Evolutionary conservation across 2,113 vertebrate species (phyloP).

Genomic region (Eulemur rufifrons): DNA sequence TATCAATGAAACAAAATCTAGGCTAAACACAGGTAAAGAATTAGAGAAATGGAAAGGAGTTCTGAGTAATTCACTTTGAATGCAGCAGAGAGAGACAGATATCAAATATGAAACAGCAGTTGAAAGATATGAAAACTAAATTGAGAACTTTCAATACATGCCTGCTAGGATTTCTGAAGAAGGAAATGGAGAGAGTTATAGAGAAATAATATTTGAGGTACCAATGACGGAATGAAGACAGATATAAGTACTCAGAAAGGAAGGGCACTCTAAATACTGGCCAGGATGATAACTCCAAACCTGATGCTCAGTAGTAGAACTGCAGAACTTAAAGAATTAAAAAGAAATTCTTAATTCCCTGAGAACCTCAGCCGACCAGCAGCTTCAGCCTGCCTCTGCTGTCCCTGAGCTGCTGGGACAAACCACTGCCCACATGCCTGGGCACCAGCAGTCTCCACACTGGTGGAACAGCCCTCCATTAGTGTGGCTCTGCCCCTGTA

Average conservation of each 20-base stretch:
- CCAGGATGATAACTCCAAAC: not conserved
- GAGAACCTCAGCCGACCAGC: too few relatives aligned
- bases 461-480: too few relatives aligned
- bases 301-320: not conserved
- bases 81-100: not conserved
- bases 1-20: not conserved
- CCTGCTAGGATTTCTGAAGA: not conserved
- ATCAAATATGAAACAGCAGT: not conserved
- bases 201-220: constrained; percentile 9
- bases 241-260: not conserved
- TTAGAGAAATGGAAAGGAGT: not conserved
- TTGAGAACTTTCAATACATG: not conserved
- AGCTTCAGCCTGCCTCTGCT: too few relatives aligned
- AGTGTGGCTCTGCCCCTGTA: too few relatives aligned
- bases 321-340: not conserved
- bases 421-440: too few relatives aligned
- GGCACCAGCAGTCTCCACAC: too few relatives aligned
- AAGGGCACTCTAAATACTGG: not conserved
- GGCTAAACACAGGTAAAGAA: not conserved
- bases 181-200: not conserved
- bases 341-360: constrained; percentile 4
- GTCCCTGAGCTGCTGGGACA: too few relatives aligned
- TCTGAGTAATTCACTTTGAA: not conserved
- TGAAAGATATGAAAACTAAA: not conserved
- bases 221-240: not conserved